Conservation (phyloP, 2,113 vertebrate species). For the Tauraco erythrolophus region DNA sequence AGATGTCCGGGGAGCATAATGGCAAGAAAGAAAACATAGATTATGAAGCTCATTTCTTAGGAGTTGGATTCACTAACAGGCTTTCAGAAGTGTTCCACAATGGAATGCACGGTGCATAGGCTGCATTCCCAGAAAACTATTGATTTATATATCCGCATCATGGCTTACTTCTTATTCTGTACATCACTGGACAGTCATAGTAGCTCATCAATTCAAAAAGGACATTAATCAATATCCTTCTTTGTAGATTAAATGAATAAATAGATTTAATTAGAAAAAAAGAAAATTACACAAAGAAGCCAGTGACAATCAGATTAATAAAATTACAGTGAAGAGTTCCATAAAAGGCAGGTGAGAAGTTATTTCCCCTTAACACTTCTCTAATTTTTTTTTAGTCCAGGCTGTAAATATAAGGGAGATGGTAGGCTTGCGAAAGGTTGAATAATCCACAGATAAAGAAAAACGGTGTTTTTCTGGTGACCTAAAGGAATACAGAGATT, state of each 20-base stretch:
- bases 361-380: background rate
- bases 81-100: conserved; percentile 21
- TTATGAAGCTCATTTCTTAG: background rate
- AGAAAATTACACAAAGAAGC: background rate
- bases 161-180: conserved; percentile 44
- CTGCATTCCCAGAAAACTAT: conserved; percentile 32
- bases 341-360: background rate
- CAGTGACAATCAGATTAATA: background rate
- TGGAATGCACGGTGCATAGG: conserved; percentile 1
- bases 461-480: conserved; percentile 5
- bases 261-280: conserved; percentile 27
- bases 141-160: conserved; percentile 56
- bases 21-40: background rate
- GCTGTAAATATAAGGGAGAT: conserved; percentile 34
- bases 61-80: conserved; percentile 45
- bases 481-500: background rate
- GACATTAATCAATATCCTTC: conserved; percentile 47
- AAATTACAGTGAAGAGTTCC: background rate
- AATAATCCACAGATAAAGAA: conserved; percentile 31
- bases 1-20: background rate
- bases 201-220: conserved; percentile 13
- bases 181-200: background rate
- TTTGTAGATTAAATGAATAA: conserved; percentile 54
- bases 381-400: background rate
- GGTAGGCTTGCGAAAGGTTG: background rate